Base-by-base conservation (phyloP, 2,888 invertebrate genomes). In the Ferdinandea cuprea region DNA sequence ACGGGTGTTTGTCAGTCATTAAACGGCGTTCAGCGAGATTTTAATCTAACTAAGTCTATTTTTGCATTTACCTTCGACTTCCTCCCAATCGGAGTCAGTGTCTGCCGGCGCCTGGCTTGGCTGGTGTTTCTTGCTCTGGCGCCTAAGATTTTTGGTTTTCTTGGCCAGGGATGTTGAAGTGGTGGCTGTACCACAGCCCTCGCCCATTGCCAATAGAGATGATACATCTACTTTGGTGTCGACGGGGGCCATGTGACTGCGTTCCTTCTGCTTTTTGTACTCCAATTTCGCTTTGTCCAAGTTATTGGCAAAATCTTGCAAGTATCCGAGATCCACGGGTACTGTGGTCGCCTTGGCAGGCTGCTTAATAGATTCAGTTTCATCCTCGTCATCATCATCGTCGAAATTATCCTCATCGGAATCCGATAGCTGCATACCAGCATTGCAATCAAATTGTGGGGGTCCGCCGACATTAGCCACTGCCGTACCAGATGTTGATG, bases 1-100 rank as follows among this genome's bases (percentile, higher is more conserved):
- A 25, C 3, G 5, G 5, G 19, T 19, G n/a, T 71, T 65, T 79
- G 59, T 81, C 76, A 81, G 81, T 81, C 76, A 52, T 54, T 42
- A 50, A 17, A 69, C 69, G 80, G 63, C 74, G 74, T 71, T 71
- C 37, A 58, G 74, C 71, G 65, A 13, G 42, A n/a, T 66, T 73
- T 83, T 69, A 50, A 65, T 58, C 78, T 83, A 83, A 63, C 50
- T 63, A 58, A 83, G 72, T 83, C 61, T 83, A 78, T 78, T 86
- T 89, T 89, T 89, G 87, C 88, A 88, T 88, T 91, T 91, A 91
- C 93, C 93, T 91, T 94, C 93, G 58, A 96, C 95, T 92, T 95
- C 95, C 88, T 95, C 95, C 93, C 94, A 95, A 88, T 94, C 94
- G 61, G 93, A 92, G 87, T 95, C 95, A 2, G 94, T 94, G 54